Percentiles rank a stretch among this genome's conserved stretches.
These are phyloP conservation scores for Myotis planiceps DNA, from an alignment of 2,797 vertebrate species.

Conservation along the genomic window DNA sequence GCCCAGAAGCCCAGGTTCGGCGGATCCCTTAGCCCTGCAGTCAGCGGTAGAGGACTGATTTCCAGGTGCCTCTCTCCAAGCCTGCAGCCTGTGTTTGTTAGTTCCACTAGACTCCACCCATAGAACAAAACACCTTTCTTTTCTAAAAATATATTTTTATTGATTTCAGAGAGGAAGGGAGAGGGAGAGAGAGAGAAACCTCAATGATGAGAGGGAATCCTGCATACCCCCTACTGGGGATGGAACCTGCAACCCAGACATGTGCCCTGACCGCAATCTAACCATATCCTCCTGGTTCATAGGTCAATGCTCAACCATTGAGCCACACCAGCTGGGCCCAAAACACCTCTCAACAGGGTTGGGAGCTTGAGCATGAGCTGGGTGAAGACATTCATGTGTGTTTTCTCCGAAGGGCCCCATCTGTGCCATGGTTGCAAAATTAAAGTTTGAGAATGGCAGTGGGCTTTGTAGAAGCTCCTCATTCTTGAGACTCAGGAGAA, in stretches of 20 bases:
- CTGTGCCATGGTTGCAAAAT: background rate
- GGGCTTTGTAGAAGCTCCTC: background rate
- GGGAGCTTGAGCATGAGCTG: background rate
- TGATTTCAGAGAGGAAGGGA: no score
- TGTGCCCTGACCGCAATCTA: no score
- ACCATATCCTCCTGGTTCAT: no score
- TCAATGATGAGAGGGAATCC: no score
- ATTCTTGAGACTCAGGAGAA: background rate
- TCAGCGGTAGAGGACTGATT: background rate
- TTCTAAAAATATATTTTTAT: no score
- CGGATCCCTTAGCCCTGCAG: fast-evolving
- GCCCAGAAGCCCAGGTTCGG: background rate
- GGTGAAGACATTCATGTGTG: background rate
- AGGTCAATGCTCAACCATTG: no score
- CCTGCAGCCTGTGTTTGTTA: background rate
- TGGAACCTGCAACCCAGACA: no score
- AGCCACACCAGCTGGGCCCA: background rate
- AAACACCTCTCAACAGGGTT: background rate
- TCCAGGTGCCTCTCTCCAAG: background rate
- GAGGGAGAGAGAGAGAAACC: no score
- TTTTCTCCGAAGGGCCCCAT: background rate
- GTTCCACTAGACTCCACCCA: background rate
- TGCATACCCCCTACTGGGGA: no score
- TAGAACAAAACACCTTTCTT: background rate
- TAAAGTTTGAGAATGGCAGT: background rate